Evolutionary conservation across 2,888 invertebrate genomes (phyloP).

Genomic region (Tenthredo livida): DNA sequence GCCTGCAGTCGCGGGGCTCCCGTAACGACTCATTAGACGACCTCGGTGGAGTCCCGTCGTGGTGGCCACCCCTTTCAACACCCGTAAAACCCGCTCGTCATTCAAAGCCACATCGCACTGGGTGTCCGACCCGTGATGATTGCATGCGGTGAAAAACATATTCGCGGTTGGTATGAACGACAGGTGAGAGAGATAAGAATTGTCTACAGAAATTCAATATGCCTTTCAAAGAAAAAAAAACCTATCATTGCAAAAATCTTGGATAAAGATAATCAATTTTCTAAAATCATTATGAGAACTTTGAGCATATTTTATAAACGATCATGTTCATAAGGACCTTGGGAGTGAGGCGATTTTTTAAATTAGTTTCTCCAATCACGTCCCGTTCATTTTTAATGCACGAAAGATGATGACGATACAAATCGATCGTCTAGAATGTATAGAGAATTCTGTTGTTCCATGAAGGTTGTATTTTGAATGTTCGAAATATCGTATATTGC

Average conservation of each 20-base stretch:
- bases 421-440: neutral
- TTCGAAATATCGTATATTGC: too few species aligned
- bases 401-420: neutral
- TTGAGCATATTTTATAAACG: neutral
- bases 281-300: too few species aligned
- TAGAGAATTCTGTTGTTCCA: neutral
- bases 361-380: neutral
- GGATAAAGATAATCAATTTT: too few species aligned
- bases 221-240: neutral
- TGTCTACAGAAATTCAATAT: neutral
- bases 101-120: neutral
- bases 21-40: slow-evolving; percentile 73
- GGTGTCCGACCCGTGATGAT: neutral
- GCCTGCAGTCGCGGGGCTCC: slow-evolving; percentile 61
- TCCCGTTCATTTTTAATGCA: neutral
- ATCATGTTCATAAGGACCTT: too few species aligned
- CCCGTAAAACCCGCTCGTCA: slow-evolving; percentile 3
- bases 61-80: slow-evolving; percentile 48
- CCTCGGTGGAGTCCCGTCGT: slow-evolving; percentile 56
- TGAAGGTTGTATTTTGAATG: too few species aligned
- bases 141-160: neutral
- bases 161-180: neutral
- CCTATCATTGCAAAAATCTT: too few species aligned
- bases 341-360: neutral
- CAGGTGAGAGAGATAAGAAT: neutral